Conservation (phyloP, 2,797 vertebrate species). For the Pteropus rufus region DNA sequence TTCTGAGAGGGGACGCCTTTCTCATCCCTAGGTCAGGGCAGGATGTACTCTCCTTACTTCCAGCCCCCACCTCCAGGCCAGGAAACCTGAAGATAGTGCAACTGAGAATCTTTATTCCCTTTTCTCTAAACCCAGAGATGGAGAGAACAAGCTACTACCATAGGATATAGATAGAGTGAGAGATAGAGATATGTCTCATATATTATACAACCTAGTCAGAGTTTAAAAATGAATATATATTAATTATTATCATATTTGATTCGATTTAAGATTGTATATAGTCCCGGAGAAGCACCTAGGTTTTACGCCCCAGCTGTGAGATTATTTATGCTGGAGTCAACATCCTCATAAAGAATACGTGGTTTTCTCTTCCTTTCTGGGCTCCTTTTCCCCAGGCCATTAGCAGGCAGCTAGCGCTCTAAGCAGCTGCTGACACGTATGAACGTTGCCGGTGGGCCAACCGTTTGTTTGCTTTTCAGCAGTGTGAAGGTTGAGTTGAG, state of each 20-base stretch:
- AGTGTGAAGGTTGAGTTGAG: slow-evolving; percentile 92
- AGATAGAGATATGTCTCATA: not conserved
- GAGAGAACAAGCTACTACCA: not conserved
- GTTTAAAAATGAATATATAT: not conserved
- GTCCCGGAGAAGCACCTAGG: slow-evolving; percentile 54
- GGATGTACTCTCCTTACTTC: not conserved
- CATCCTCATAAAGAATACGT: slow-evolving; percentile 9
- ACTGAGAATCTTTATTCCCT: not conserved
- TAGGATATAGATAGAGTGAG: not conserved
- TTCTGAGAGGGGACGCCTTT: not conserved
- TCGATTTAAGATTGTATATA: slow-evolving; percentile 60
- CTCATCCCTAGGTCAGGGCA: not conserved
- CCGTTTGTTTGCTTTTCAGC: slow-evolving; percentile 85
- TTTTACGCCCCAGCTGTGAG: slow-evolving; percentile 59
- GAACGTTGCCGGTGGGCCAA: slow-evolving; percentile 82
- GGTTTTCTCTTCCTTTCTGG: slow-evolving; percentile 10
- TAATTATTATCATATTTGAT: not conserved
- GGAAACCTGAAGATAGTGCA: not conserved
- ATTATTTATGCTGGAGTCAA: slow-evolving; percentile 65
- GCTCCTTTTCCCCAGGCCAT: slow-evolving; percentile 72
- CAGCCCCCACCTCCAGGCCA: not conserved
- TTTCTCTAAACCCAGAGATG: not conserved
- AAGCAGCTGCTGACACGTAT: slow-evolving; percentile 85
- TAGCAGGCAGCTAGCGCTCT: slow-evolving; percentile 73
- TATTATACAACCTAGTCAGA: not conserved